Base-by-base conservation (phyloP, 2,797 vertebrate genomes). In the Eulemur mongoz region DNA sequence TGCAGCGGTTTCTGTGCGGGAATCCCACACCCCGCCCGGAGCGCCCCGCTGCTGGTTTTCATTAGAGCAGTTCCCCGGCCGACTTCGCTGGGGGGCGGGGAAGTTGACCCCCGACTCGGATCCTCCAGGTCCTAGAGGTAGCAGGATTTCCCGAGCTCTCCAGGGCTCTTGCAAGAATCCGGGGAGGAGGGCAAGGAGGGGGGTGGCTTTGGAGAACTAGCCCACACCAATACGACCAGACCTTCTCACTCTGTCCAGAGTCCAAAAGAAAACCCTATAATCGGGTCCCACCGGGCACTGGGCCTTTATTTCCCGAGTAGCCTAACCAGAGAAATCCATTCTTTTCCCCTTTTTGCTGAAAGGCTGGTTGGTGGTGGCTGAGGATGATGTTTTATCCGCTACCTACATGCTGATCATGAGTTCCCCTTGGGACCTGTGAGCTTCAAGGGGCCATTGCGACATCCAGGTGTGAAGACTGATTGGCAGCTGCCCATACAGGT, bases 101-200 rank as follows among this genome's bases (percentile, higher is more conserved):
- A 83, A 95, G 95, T 91, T 81, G 81, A 59, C 92, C 85, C 94
- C 76, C 70, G 38, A 43, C 89, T 83, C 40, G 91, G 83, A 95
- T 97, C 95, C 96, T 43, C 95, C 38, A 81, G 98, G 98, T 97
- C 97, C 98, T 98, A 96, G 70, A 98, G 97, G 91, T 82, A 96
- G 97, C 76, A 72, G 91, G 23, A 87, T 98, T 98, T 73, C 45
- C 61, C 4, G 43, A 86, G 35, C 45, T 15, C 73, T 70, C 76
- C 17, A 7, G 45, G 63, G 30, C 89, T 57, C 59, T 78, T 69
- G 22, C 48, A 1, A 48, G 57, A 79, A 35, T 57, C 15, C 5
- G 38, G 52, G 15, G 17, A 22, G 27, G 25, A 52, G 20, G 57
- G 27, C 15, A 22, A n/a, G 48, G 40, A 79, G 78, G 50, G 13